Conservation (phyloP, 2,797 vertebrate species). For the Helicolenus hilgendorfi region DNA sequence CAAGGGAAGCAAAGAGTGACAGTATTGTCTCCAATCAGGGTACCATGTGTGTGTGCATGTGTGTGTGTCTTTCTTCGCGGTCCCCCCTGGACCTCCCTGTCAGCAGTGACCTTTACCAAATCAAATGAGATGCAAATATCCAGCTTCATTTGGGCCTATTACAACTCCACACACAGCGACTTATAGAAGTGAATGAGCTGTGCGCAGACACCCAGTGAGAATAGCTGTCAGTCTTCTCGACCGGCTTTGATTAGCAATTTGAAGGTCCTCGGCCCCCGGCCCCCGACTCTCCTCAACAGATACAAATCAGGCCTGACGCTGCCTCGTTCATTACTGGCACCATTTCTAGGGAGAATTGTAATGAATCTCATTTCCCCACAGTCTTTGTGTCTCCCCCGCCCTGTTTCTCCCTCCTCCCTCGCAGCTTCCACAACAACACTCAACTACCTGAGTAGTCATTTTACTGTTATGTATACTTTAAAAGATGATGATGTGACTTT, state of each 20-base stretch:
- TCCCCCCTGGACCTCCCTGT: conserved; percentile 65
- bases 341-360: conserved; percentile 59
- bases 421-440: not conserved
- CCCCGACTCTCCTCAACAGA: conserved; percentile 59
- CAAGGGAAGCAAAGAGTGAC: not conserved
- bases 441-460: not conserved
- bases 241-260: conserved; percentile 74
- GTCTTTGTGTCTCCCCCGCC: not conserved
- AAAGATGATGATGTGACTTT: not conserved
- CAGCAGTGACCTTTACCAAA: conserved; percentile 83
- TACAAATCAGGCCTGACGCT: conserved; percentile 67
- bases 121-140: conserved; percentile 84
- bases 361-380: conserved; percentile 70
- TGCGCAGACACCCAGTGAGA: conserved; percentile 63
- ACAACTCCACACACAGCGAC: conserved; percentile 52
- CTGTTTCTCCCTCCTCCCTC: not conserved
- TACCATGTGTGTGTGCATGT: conserved; percentile 5
- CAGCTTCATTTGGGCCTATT: conserved; percentile 77
- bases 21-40: conserved; percentile 16
- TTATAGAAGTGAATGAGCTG: conserved; percentile 46
- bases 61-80: not conserved
- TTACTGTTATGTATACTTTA: not conserved
- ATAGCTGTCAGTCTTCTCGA: conserved; percentile 73
- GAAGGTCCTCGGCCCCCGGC: conserved; percentile 50
- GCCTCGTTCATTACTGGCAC: conserved; percentile 56